Conservation (phyloP, 2,888 invertebrate species). For the Eubasilissa splendida region DNA sequence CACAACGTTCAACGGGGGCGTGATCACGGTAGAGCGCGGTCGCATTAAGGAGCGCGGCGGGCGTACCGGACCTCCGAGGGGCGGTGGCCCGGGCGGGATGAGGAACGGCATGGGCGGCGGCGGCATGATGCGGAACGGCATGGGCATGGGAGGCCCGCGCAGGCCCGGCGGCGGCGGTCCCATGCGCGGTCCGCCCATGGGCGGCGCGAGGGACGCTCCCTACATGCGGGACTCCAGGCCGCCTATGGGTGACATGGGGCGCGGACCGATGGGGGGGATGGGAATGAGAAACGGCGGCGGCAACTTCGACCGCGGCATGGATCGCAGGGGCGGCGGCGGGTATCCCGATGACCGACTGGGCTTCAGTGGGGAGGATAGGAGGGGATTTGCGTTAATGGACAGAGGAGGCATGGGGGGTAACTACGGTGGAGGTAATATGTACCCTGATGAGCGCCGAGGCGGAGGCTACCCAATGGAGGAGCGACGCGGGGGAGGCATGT, state of each 20-base stretch:
- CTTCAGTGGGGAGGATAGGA: slow-evolving; percentile 58
- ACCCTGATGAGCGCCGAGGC: slow-evolving; percentile 63
- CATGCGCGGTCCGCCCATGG: slow-evolving; percentile 65
- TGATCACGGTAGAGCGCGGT: slow-evolving; percentile 88
- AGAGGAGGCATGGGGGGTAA: slow-evolving; percentile 70
- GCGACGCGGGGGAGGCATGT: slow-evolving; percentile 62
- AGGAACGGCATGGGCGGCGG: slow-evolving; percentile 59
- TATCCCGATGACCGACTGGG: slow-evolving; percentile 66
- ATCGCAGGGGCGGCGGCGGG: slow-evolving; percentile 62
- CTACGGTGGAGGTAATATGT: slow-evolving; percentile 57
- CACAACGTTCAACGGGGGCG: slow-evolving; percentile 85
- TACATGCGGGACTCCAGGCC: slow-evolving; percentile 67
- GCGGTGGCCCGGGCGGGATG: slow-evolving; percentile 61
- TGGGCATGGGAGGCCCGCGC: slow-evolving; percentile 64
- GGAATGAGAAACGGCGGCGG: slow-evolving; percentile 63
- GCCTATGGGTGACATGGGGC: slow-evolving; percentile 61
- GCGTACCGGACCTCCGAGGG: slow-evolving; percentile 64
- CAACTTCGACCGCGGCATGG: slow-evolving; percentile 65
- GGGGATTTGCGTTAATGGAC: slow-evolving; percentile 69
- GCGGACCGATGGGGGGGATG: slow-evolving; percentile 69
- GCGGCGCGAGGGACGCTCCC: slow-evolving; percentile 63
- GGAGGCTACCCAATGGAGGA: slow-evolving; percentile 66
- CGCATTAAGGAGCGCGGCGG: slow-evolving; percentile 81
- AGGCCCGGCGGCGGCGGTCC: slow-evolving; percentile 63
- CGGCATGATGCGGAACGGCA: slow-evolving; percentile 62